Evolutionary conservation across 2,113 vertebrate species (phyloP).

Genomic region (Mobula birostris): DNA sequence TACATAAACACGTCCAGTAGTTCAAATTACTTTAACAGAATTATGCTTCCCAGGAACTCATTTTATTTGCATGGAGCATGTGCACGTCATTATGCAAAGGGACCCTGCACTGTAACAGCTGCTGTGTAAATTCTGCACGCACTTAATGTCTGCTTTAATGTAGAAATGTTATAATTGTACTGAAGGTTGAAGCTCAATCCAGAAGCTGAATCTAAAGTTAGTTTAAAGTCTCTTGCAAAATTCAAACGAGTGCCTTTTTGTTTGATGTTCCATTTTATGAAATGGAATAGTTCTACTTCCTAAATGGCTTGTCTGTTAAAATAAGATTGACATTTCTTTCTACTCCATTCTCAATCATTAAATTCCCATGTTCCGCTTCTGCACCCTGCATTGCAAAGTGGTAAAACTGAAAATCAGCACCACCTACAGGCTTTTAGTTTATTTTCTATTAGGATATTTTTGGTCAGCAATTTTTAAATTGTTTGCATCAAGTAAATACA

Average conservation of each 20-base stretch:
- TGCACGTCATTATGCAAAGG: neutral
- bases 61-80: neutral
- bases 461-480: neutral
- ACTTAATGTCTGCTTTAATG: neutral
- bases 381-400: neutral
- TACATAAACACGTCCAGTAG: slow-evolving; percentile 63
- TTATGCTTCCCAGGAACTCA: neutral
- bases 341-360: neutral
- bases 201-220: neutral
- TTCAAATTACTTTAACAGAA: slow-evolving; percentile 60
- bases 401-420: neutral
- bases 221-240: neutral
- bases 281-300: neutral
- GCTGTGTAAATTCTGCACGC: neutral
- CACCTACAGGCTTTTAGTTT: neutral
- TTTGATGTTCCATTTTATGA: neutral
- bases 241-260: neutral
- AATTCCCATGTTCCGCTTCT: neutral
- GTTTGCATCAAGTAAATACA: neutral
- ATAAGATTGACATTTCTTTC: neutral
- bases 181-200: neutral
- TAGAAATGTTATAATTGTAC: neutral
- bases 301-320: neutral
- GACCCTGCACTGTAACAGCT: neutral
- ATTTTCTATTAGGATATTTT: neutral